A percentile compares a stretch with the other conserved stretches of the same genome.
These are phyloP conservation scores for Epistrophe grossulariae DNA, from an alignment of 2,888 invertebrate genomes.

Conservation along the genomic window DNA sequence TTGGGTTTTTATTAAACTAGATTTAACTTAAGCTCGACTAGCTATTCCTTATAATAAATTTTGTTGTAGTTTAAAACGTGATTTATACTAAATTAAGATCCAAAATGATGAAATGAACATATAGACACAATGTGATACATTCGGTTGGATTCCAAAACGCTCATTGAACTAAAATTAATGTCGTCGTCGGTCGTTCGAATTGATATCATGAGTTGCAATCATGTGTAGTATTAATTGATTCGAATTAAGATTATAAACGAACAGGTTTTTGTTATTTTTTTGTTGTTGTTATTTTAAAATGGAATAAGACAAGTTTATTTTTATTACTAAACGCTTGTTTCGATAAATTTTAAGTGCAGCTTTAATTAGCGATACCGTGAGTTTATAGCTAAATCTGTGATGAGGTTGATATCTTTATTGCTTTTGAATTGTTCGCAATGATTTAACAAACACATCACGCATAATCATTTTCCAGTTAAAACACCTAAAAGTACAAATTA, in stretches of 20 bases:
- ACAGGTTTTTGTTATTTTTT: neutral
- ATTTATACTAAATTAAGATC: neutral
- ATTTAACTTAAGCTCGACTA: neutral
- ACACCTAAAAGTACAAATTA: neutral
- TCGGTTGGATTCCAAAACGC: too few species aligned
- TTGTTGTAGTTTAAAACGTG: neutral
- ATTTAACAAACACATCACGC: neutral
- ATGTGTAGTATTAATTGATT: conserved; percentile 22
- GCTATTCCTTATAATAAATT: neutral
- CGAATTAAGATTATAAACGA: conserved; percentile 20
- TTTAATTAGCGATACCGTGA: conserved; percentile 11
- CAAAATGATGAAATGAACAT: neutral
- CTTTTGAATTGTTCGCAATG: neutral
- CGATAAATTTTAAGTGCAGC: conserved; percentile 7
- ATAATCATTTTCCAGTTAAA: neutral
- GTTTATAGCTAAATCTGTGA: conserved; percentile 12
- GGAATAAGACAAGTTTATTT: conserved; percentile 2
- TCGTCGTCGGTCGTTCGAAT: too few species aligned
- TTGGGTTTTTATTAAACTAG: neutral
- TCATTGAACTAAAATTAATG: conserved; percentile 13
- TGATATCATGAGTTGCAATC: conserved; percentile 4
- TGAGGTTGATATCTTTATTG: conserved; percentile 15
- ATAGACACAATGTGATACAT: too few species aligned
- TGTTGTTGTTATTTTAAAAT: too few species aligned
- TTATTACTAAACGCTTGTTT: conserved; percentile 26